These are phyloP conservation scores for Melanchra persicariae DNA, from an alignment of 2,888 invertebrate species.

Conservation along the genomic window DNA sequence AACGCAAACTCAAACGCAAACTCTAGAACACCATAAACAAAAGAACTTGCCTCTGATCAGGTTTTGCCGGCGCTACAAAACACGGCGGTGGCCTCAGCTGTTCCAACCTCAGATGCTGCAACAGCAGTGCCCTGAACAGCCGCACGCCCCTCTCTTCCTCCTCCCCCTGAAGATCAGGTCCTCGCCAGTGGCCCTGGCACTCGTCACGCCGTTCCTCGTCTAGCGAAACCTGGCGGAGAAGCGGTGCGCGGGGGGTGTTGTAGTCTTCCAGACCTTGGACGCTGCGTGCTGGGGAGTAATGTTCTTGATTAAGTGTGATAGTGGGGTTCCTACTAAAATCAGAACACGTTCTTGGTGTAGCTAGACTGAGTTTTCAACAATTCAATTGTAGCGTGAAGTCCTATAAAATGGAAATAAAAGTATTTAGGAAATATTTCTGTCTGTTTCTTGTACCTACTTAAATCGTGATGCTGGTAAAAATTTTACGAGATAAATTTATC, in stretches of 20 bases:
- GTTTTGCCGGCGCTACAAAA: slow-evolving; percentile 81
- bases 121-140: slow-evolving; percentile 86
- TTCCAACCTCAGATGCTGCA: slow-evolving; percentile 85
- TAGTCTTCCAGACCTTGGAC: slow-evolving; percentile 87
- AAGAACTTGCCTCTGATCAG: slow-evolving; percentile 79
- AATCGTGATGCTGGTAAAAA: too few species aligned
- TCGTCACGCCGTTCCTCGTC: slow-evolving; percentile 88
- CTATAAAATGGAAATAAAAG: too few species aligned
- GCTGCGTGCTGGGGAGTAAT: slow-evolving; percentile 79
- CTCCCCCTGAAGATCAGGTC: slow-evolving; percentile 83
- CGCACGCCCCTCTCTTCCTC: slow-evolving; percentile 88
- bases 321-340: neutral
- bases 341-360: neutral
- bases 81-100: slow-evolving; percentile 86
- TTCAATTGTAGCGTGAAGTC: too few species aligned
- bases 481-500: too few species aligned
- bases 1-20: too few species aligned
- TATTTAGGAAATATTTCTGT: too few species aligned
- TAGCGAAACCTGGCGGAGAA: slow-evolving; percentile 86
- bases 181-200: slow-evolving; percentile 88
- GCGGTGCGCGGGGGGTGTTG: slow-evolving; percentile 84
- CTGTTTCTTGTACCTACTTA: too few species aligned
- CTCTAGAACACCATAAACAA: too few species aligned
- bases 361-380: too few species aligned
- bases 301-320: neutral